phyloP scores from a whole-genome alignment of 1,140 invertebrate species.

The Aphaenogaster ashmeadi region DNA sequence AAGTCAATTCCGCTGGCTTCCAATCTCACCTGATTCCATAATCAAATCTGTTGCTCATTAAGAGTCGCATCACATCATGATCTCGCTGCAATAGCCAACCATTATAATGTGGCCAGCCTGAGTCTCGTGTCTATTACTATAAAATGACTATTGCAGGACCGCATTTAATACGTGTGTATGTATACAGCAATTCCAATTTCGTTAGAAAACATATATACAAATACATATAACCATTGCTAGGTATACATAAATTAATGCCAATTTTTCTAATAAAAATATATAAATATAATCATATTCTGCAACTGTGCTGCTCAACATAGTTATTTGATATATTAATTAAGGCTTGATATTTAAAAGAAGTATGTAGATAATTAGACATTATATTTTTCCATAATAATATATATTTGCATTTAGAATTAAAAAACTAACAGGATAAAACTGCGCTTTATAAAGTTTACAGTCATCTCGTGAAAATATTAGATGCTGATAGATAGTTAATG shows the following conservation, averaged over 20 bases:
- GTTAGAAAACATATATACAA: neutral
- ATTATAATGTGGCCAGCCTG: neutral
- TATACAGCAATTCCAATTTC: neutral
- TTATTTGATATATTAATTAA: neutral
- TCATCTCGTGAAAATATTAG: neutral
- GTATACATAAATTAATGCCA: neutral
- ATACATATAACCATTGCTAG: neutral
- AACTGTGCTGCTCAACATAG: neutral
- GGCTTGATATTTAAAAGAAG: neutral
- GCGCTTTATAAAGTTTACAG: neutral
- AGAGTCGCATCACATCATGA: conserved; percentile 27
- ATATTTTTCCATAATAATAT: neutral
- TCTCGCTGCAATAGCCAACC: neutral
- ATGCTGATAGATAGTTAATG: neutral
- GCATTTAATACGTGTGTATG: neutral
- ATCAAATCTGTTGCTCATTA: conserved; percentile 51
- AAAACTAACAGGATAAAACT: neutral
- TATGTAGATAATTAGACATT: neutral
- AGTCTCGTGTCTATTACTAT: neutral
- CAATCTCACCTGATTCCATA: conserved; percentile 21
- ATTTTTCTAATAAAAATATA: neutral
- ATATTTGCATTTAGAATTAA: neutral
- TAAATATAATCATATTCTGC: too few relatives aligned
- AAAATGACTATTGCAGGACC: neutral
- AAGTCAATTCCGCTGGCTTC: conserved; percentile 6